Evolutionary conservation across 2,888 invertebrate species (phyloP), one percentile per base, ranked within the genome.

Genomic region (Tetragnatha montana): DNA sequence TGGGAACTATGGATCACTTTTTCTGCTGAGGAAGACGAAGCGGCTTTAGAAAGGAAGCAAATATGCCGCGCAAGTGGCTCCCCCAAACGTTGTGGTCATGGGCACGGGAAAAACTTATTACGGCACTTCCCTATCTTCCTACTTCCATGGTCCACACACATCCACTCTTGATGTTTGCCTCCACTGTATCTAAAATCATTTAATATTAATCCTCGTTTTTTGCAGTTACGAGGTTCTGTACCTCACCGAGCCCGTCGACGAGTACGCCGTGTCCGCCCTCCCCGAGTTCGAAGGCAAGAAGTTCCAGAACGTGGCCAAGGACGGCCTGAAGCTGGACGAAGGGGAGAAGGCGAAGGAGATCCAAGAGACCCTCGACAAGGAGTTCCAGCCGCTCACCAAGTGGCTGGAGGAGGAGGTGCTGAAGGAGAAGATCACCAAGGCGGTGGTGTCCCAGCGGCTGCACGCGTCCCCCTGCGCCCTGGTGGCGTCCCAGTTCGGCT

Each of bases 221-320:
- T 35, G 35, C 35, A 35, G 35, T 1, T 98, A 97, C 94, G 99
- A 99, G 95, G 98, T 99, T 87, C 94, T 99, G 91, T 99, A 96
- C 93, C 95, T 99, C 81, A 96, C 96, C 12, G 99, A 99, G 94
- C 97, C 99, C 60, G 98, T 99, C 79, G 99, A 99, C 94, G 99
- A 99, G 94, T 99, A 99, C 94, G 96, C 97, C 92, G 97, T 99
- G 92, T 97, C 98, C 81, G 96, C 98, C 76, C 95, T 99, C 93
- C 98, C 99, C 1, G 99, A 99, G 94, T 99, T 97, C 94, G 99
- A 99, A 93, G 98, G 98, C 85, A 98, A 98, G 95, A 99, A 98
- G 94, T 99, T 99, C 97, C 98, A 98, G 94, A 99, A 99, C 94
- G 98, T 99, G 84, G 99, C 99, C 92, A 99, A 99, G 94, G 99